Conservation (phyloP, 2,888 invertebrate genomes). For the Cephus spinipes region DNA sequence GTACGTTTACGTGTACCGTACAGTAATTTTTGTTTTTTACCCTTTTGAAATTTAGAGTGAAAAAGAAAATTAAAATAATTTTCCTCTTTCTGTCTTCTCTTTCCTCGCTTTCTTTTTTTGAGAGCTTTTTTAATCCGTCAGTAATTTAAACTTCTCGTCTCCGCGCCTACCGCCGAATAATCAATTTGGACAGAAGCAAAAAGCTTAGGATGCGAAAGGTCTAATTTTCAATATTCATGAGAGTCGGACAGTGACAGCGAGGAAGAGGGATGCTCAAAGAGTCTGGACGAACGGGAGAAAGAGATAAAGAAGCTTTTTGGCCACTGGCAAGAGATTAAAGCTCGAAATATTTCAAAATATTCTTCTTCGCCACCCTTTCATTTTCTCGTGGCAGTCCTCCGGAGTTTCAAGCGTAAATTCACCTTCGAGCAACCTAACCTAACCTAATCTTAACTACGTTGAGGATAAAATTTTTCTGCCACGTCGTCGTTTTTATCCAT, state of each 20-base stretch:
- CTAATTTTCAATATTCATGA: constrained; percentile 52
- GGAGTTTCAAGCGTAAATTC: neutral
- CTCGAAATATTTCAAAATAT: constrained; percentile 29
- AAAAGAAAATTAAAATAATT: neutral
- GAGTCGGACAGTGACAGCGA: neutral
- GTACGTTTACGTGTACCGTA: neutral
- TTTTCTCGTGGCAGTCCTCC: neutral
- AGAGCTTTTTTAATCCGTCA: neutral
- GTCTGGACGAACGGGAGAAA: neutral
- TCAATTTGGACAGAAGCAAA: neutral
- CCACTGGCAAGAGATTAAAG: constrained; percentile 26
- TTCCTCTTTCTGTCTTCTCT: neutral
- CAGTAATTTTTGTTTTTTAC: neutral
- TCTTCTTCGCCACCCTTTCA: neutral
- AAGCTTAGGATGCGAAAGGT: constrained; percentile 28
- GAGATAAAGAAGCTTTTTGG: neutral
- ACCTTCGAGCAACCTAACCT: neutral
- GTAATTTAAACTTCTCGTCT: neutral
- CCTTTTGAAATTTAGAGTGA: neutral
- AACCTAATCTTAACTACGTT: neutral
- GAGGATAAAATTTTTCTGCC: neutral
- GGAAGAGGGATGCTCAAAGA: neutral
- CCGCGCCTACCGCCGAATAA: neutral
- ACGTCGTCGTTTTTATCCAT: neutral
- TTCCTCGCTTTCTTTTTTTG: neutral